Percentiles rank a stretch among this genome's conserved stretches.
phyloP scores from a whole-genome alignment of 2,797 vertebrate genomes.

The Halcyon leucocephala region DNA sequence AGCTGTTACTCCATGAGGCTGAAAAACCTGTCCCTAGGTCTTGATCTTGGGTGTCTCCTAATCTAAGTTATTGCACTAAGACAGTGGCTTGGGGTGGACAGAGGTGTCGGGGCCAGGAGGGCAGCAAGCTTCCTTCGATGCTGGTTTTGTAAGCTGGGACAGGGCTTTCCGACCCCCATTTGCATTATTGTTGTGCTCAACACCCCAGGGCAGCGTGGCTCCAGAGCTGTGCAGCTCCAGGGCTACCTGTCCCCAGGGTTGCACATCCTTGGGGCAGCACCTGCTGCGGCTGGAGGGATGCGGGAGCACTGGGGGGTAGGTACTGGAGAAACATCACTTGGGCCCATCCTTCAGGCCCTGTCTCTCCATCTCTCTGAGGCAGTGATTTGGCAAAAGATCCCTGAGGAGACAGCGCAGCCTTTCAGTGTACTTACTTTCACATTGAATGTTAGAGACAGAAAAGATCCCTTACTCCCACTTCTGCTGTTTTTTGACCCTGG shows the following conservation, averaged over 20 bases:
- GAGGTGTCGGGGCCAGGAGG: too few relatives aligned
- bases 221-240: background rate
- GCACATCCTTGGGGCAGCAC: background rate
- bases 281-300: background rate
- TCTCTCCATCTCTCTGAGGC: background rate
- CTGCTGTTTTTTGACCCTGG: background rate
- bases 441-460: accelerated
- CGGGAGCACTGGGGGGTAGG: background rate
- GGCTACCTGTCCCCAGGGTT: accelerated
- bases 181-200: accelerated
- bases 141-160: background rate
- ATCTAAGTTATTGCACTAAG: background rate
- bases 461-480: background rate
- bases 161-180: background rate
- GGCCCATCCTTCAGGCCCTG: background rate
- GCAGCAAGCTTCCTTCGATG: background rate
- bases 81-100: background rate
- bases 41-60: background rate
- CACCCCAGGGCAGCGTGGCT: background rate
- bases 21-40: background rate
- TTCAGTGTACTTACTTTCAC: background rate
- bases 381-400: background rate
- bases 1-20: accelerated
- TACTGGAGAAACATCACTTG: accelerated
- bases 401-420: background rate